phyloP scores from a whole-genome alignment of 2,797 vertebrate species.

The Apogon hyalosoma region DNA sequence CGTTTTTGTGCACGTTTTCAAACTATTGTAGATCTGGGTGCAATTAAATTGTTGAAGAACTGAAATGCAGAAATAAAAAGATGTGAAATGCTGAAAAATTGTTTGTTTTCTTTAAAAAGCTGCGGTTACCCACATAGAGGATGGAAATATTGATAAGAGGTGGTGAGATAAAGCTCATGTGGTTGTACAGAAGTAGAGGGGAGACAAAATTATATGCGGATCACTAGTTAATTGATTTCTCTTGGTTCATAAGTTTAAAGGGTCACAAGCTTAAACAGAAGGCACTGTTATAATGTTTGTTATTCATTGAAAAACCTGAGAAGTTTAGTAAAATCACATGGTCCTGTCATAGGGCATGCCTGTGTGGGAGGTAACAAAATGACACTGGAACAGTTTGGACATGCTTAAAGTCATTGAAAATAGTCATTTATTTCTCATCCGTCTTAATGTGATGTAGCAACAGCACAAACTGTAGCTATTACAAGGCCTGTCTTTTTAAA shows the following conservation, averaged over 20 bases:
- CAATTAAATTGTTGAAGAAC: conserved; percentile 87
- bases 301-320: conserved; percentile 6
- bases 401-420: conserved; percentile 63
- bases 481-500: conserved; percentile 41
- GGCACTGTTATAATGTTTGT: conserved; percentile 1
- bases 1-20: conserved; percentile 89
- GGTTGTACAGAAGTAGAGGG: not conserved
- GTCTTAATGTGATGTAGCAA: conserved; percentile 31
- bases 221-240: not conserved
- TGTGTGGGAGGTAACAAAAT: conserved; percentile 23
- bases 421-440: conserved; percentile 60
- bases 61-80: conserved; percentile 88
- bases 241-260: not conserved
- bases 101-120: not conserved
- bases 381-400: conserved; percentile 51
- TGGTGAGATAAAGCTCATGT: no score
- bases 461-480: conserved; percentile 37
- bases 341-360: not conserved
- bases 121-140: not conserved
- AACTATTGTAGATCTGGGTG: conserved; percentile 90
- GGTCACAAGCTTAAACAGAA: no score
- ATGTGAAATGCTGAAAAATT: conserved; percentile 85
- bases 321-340: conserved; percentile 15
- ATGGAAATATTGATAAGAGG: not conserved
- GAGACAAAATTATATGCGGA: not conserved